Evolutionary conservation across 2,888 invertebrate genomes (phyloP).

Genomic region (Arctia plantaginis): DNA sequence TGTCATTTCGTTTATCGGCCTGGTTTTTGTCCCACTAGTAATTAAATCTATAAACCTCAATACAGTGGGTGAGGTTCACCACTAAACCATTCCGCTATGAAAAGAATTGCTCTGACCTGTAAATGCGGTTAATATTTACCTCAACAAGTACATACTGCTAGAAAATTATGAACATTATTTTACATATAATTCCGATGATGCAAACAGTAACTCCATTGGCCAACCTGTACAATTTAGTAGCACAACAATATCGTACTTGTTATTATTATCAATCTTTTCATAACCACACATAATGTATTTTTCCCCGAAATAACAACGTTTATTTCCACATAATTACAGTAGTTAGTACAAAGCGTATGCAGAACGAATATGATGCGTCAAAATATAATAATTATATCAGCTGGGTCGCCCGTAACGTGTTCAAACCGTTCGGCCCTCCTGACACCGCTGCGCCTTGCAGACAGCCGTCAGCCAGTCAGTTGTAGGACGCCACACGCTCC

Average conservation of each 20-base stretch:
- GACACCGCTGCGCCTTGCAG: conserved; percentile 27
- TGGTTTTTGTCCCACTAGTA: background rate
- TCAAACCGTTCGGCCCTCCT: conserved; percentile 66
- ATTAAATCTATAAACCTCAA: background rate
- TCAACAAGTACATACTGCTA: background rate
- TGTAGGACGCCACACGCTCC: conserved; percentile 67
- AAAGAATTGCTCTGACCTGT: background rate
- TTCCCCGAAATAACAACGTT: conserved; percentile 46
- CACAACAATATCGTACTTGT: conserved; percentile 24
- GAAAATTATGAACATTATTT: background rate
- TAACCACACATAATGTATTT: conserved; percentile 37
- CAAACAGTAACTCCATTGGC: conserved; percentile 9
- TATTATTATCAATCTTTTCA: conserved; percentile 36
- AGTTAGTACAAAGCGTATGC: conserved; percentile 51
- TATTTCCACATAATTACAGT: conserved; percentile 57
- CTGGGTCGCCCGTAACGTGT: conserved; percentile 69
- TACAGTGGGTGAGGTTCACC: background rate
- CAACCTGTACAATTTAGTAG: conserved; percentile 12
- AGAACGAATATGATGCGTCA: conserved; percentile 59
- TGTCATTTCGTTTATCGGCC: background rate
- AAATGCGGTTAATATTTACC: background rate
- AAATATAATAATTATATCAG: conserved; percentile 65
- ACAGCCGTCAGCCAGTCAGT: conserved; percentile 60
- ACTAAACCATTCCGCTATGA: background rate
- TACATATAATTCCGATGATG: conserved; percentile 1